phyloP scores from a whole-genome alignment of 1,140 invertebrate genomes.

The Himalopsyche phryganea region DNA sequence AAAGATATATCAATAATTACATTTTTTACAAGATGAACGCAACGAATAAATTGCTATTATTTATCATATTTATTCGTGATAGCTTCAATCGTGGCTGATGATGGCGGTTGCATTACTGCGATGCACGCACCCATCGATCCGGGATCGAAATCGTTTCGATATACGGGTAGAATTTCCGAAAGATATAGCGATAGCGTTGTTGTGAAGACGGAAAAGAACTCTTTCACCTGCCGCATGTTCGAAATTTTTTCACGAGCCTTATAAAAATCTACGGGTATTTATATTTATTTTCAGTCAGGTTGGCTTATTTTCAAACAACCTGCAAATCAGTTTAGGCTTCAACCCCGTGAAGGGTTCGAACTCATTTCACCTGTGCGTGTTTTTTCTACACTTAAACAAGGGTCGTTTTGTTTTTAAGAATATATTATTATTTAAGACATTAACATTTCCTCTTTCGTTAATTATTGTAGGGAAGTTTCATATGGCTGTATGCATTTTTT shows the following conservation, averaged over 20 bases:
- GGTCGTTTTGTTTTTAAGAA: constrained; percentile 14
- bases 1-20: too few relatives aligned
- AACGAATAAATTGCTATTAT: too few relatives aligned
- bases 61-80: too few relatives aligned
- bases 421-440: constrained; percentile 4
- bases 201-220: constrained; percentile 3
- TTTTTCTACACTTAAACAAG: constrained; percentile 6
- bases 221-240: constrained; percentile 18
- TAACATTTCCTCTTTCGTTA: constrained; percentile 26
- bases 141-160: constrained; percentile 20
- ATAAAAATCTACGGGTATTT: neutral
- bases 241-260: constrained; percentile 14
- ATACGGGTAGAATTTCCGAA: constrained; percentile 10
- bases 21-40: too few relatives aligned
- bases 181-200: too few relatives aligned
- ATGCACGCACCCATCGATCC: neutral
- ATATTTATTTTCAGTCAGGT: constrained; percentile 24
- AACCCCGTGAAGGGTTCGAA: constrained; percentile 24
- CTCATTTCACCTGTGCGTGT: constrained; percentile 28
- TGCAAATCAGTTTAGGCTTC: constrained; percentile 26
- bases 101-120: too few relatives aligned
- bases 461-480: constrained; percentile 12
- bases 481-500: constrained; percentile 3
- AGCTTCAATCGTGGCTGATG: constrained; percentile 2
- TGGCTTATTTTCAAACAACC: neutral